Percentiles rank a stretch among this genome's conserved stretches.
Evolutionary conservation across 2,888 invertebrate species (phyloP).

Genomic region (Polydrusus tereticollis): DNA sequence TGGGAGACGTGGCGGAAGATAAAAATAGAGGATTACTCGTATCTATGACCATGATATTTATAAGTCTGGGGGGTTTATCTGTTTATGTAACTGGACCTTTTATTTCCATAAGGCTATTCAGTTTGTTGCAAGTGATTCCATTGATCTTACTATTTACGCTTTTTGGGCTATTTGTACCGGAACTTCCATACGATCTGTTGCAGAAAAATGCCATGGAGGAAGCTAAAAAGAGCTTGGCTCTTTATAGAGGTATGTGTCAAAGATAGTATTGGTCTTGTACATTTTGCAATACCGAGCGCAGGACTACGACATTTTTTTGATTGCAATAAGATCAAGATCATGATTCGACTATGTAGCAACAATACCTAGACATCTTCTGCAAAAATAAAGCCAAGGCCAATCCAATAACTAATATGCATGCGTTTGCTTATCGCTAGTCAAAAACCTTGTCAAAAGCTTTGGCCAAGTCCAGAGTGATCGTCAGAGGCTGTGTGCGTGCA

Average conservation of each 20-base stretch:
- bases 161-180: slow-evolving; percentile 44
- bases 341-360: too few species aligned
- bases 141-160: slow-evolving; percentile 31
- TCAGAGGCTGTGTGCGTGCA: too few species aligned
- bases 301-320: too few species aligned
- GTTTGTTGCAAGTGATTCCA: slow-evolving; percentile 36
- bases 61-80: slow-evolving; percentile 75
- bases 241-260: slow-evolving; percentile 63
- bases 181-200: slow-evolving; percentile 50
- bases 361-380: too few species aligned
- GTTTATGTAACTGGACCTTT: slow-evolving; percentile 77
- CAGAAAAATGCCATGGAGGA: slow-evolving; percentile 66
- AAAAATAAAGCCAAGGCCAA: too few species aligned
- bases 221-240: slow-evolving; percentile 76
- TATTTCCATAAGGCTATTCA: slow-evolving; percentile 28
- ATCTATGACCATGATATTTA: slow-evolving; percentile 63
- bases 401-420: too few species aligned
- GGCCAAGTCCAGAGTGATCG: too few species aligned
- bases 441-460: too few species aligned
- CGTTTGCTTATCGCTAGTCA: too few species aligned
- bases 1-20: slow-evolving; percentile 86
- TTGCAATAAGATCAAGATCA: too few species aligned
- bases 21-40: slow-evolving; percentile 79
- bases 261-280: too few species aligned
- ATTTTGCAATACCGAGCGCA: too few species aligned